phyloP scores from a whole-genome alignment of 64 coral and sea anemone genomes.

The Porites australiensis region DNA sequence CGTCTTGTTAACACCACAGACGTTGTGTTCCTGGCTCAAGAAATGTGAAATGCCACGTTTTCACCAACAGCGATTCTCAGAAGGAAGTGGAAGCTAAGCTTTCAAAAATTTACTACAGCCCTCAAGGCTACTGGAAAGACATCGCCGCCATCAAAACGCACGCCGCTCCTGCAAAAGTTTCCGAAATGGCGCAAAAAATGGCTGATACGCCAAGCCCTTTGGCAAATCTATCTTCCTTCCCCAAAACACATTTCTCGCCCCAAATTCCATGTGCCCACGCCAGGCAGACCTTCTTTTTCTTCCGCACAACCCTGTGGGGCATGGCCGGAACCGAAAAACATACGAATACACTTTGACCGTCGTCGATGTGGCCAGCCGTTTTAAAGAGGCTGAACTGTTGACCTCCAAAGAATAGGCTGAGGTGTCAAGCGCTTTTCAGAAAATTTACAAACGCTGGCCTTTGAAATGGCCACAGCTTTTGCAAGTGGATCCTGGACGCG shows the following conservation, averaged over 20 bases:
- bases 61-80: neutral
- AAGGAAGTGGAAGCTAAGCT: neutral
- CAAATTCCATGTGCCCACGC: neutral
- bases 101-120: slow-evolving; percentile 7
- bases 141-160: neutral
- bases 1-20: neutral
- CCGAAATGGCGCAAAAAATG: slow-evolving; percentile 1
- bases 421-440: too few relatives aligned
- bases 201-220: slow-evolving; percentile 47
- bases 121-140: slow-evolving; percentile 36
- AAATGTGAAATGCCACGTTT: neutral
- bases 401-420: too few relatives aligned
- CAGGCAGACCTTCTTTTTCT: too few relatives aligned
- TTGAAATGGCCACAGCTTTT: too few relatives aligned
- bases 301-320: too few relatives aligned
- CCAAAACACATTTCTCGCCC: neutral
- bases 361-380: slow-evolving; percentile 34
- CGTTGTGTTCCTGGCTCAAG: neutral
- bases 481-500: too few relatives aligned
- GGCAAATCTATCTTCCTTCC: slow-evolving; percentile 25
- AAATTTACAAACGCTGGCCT: too few relatives aligned
- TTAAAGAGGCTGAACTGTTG: slow-evolving; percentile 3
- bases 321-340: neutral
- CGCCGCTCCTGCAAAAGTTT: slow-evolving; percentile 12
- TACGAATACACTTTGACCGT: slow-evolving; percentile 7